Conservation (phyloP, 1,140 invertebrate species). For the Varroa destructor region DNA sequence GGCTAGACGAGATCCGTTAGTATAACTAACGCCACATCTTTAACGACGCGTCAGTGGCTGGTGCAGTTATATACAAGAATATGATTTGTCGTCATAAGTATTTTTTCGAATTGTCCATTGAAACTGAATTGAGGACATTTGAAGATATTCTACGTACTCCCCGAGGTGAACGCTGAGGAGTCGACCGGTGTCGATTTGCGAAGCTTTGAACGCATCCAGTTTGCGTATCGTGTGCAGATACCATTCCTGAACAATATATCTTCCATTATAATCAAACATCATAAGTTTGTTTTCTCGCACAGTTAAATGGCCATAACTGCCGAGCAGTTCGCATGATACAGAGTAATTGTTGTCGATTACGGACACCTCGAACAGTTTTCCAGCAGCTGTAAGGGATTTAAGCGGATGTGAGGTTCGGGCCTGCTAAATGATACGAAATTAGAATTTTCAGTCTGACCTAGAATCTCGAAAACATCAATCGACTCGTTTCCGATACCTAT, state of each 20-base stretch:
- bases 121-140: no score
- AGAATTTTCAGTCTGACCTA: background rate
- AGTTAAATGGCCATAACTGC: constrained; percentile 32
- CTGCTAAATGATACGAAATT: background rate
- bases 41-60: no score
- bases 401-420: background rate
- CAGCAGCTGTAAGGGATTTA: constrained; percentile 20
- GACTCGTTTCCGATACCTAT: no score
- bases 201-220: constrained; percentile 30
- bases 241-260: constrained; percentile 34
- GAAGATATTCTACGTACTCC: constrained; percentile 28
- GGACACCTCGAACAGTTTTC: constrained; percentile 29
- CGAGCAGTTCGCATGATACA: constrained; percentile 31
- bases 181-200: constrained; percentile 31
- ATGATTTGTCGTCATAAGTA: no score
- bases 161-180: constrained; percentile 31
- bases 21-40: no score
- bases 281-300: constrained; percentile 31
- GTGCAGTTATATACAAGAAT: no score
- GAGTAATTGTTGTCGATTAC: constrained; percentile 33
- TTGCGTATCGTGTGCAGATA: constrained; percentile 32
- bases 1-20: no score
- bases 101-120: no score
- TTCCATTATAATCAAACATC: constrained; percentile 31
- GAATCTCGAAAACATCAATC: background rate